Evolutionary conservation across 2,888 invertebrate genomes (phyloP).

Genomic region (Napeogenes sylphis): DNA sequence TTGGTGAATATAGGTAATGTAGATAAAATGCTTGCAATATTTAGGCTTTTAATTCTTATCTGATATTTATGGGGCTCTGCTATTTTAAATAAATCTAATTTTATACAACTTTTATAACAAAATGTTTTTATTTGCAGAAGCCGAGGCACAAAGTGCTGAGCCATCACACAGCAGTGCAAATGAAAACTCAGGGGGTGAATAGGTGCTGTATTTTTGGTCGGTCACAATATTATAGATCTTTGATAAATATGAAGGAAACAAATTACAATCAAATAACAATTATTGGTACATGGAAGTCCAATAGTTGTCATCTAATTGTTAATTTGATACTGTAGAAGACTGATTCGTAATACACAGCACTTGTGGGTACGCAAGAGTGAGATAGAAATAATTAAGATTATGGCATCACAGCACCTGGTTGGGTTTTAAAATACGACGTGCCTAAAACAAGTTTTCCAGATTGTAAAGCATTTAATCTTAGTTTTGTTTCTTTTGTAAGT

Average conservation of each 20-base stretch:
- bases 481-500: not conserved
- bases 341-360: constrained; percentile 52
- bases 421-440: constrained; percentile 16
- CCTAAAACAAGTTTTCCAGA: constrained; percentile 10
- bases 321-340: constrained; percentile 51
- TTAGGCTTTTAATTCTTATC: not conserved
- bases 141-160: constrained; percentile 57
- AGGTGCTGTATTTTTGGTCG: constrained; percentile 29
- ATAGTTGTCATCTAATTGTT: constrained; percentile 45
- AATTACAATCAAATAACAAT: constrained; percentile 23
- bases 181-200: constrained; percentile 43
- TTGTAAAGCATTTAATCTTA: not conserved
- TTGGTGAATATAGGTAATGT: constrained; percentile 29
- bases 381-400: constrained; percentile 34
- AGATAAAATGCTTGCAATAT: constrained; percentile 5
- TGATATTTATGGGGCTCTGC: not conserved
- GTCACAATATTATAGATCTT: constrained; percentile 38
- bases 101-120: not conserved
- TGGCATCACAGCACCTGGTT: constrained; percentile 21
- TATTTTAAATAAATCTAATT: not conserved
- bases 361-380: constrained; percentile 40
- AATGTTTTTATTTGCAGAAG: constrained; percentile 50
- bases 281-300: not conserved
- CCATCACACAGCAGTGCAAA: constrained; percentile 66
- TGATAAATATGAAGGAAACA: constrained; percentile 35